phyloP scores from a whole-genome alignment of 2,797 vertebrate species.

The Paedocypris micromegethes region DNA sequence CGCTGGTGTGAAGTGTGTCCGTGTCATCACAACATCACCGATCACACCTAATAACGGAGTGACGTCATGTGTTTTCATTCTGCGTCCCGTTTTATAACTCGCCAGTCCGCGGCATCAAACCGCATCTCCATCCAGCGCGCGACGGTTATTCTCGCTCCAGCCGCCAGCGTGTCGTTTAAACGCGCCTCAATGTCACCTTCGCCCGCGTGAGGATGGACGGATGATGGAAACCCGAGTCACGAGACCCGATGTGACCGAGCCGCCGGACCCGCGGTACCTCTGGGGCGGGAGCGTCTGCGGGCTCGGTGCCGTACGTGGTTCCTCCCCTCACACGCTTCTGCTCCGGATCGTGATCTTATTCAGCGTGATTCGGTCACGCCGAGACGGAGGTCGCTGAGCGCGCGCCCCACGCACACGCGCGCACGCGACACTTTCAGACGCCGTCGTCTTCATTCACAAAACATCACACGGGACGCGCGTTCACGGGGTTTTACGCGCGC shows the following conservation, averaged over 20 bases:
- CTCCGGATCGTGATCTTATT: slow-evolving; percentile 13
- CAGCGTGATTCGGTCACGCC: slow-evolving; percentile 24
- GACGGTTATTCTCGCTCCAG: no score
- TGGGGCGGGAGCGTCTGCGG: slow-evolving; percentile 27
- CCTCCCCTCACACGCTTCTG: slow-evolving; percentile 26
- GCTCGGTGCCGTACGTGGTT: slow-evolving; percentile 42
- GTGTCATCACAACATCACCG: no score
- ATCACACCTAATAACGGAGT: slow-evolving; percentile 36
- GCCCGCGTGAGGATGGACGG: not conserved
- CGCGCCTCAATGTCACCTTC: slow-evolving; percentile 47
- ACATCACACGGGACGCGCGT: slow-evolving; percentile 6
- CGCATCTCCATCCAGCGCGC: not conserved
- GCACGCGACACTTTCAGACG: not conserved
- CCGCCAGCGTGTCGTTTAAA: not conserved
- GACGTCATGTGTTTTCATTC: slow-evolving; percentile 60
- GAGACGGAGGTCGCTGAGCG: slow-evolving; percentile 13
- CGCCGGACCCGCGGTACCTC: slow-evolving; percentile 26
- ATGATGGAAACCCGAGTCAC: no score
- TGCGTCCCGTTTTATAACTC: slow-evolving; percentile 43
- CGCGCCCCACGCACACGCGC: slow-evolving; percentile 10
- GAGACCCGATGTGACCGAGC: no score
- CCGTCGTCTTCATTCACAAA: slow-evolving; percentile 32
- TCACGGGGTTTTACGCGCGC: no score
- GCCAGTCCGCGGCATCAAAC: not conserved
- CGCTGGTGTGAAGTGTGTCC: no score